Conservation (phyloP, 2,888 invertebrate genomes). For the Muschampia plurimacula region DNA sequence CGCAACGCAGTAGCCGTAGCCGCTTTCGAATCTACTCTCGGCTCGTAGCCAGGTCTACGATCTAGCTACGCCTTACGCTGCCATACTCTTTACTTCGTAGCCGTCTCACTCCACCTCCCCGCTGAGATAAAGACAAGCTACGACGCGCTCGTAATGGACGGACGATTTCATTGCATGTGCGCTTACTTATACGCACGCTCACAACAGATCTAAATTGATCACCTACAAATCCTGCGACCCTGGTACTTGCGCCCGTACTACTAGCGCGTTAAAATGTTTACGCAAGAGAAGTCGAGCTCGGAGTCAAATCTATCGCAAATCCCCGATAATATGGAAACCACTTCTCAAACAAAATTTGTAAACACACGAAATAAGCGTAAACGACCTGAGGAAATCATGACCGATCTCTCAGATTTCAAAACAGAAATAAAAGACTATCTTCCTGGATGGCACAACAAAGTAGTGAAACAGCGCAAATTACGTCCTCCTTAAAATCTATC, state of each 20-base stretch:
- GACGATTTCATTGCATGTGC: too few species aligned
- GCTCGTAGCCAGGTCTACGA: too few species aligned
- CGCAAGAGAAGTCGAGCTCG: background rate
- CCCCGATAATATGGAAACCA: background rate
- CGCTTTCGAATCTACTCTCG: too few species aligned
- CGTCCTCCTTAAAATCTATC: conserved; percentile 13
- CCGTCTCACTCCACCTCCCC: too few species aligned
- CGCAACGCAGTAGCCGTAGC: too few species aligned
- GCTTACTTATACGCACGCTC: too few species aligned
- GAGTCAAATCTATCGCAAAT: background rate
- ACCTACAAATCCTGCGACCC: background rate
- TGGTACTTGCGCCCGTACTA: background rate
- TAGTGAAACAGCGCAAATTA: conserved; percentile 2
- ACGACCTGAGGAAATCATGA: conserved; percentile 12
- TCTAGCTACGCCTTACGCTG: too few species aligned
- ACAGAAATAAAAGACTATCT: conserved; percentile 16
- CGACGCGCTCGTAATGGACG: too few species aligned
- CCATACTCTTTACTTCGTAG: too few species aligned
- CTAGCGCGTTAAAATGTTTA: background rate
- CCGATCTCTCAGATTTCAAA: conserved; percentile 16
- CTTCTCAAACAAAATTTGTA: background rate
- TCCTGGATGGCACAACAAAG: conserved; percentile 11
- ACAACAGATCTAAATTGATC: too few species aligned
- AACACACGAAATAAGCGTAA: background rate
- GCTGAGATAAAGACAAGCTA: too few species aligned